A percentile compares a stretch with the other conserved stretches of the same genome.
phyloP scores from a whole-genome alignment of 2,113 vertebrate genomes.

The Odocoileus hemionus region DNA sequence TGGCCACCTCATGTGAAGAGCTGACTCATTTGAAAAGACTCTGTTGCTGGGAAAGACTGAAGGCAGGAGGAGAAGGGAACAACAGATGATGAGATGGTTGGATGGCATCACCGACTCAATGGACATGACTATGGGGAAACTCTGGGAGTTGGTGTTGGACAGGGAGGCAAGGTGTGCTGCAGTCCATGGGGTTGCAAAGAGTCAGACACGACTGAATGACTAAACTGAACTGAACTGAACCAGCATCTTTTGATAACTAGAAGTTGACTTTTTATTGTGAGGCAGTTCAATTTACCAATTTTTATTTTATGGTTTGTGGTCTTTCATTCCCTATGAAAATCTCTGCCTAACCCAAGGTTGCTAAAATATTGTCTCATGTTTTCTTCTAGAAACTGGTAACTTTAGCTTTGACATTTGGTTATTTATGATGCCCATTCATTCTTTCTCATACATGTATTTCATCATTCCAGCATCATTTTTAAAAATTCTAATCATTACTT shows the following conservation, averaged over 20 bases:
- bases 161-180: accelerated
- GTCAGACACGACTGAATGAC: not conserved
- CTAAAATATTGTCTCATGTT: not conserved
- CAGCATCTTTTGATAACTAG: not conserved
- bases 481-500: not conserved
- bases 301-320: not conserved
- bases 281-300: not conserved
- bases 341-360: not conserved
- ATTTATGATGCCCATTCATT: not conserved
- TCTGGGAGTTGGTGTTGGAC: not conserved
- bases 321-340: not conserved
- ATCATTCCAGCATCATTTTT: not conserved
- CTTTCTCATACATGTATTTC: not conserved
- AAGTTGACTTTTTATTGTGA: not conserved
- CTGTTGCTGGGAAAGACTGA: not conserved
- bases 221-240: not conserved
- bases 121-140: not conserved
- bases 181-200: not conserved
- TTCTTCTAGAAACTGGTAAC: not conserved
- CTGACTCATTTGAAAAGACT: not conserved
- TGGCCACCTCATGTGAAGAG: not conserved
- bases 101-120: not conserved
- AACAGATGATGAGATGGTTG: not conserved
- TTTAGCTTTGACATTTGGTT: not conserved
- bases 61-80: accelerated